phyloP scores from a whole-genome alignment of 2,888 invertebrate species.

The Suillia variegata region DNA sequence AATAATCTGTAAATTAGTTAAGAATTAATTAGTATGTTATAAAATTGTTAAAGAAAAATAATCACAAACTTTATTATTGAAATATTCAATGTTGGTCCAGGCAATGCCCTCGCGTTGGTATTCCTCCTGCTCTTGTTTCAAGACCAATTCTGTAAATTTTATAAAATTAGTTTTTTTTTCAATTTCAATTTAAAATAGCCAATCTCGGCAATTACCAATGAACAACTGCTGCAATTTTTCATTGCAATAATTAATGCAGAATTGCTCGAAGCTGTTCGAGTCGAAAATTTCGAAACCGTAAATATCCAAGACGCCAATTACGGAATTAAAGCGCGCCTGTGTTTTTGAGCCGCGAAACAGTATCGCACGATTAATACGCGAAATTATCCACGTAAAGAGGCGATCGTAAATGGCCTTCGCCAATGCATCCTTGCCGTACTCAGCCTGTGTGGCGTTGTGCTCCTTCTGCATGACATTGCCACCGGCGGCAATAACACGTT shows the following conservation, averaged over 20 bases:
- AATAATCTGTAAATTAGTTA: slow-evolving; percentile 66
- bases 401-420: slow-evolving; percentile 96
- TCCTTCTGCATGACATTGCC: slow-evolving; percentile 91
- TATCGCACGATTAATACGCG: slow-evolving; percentile 88
- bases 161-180: slow-evolving; percentile 5
- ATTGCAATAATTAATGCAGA: slow-evolving; percentile 99
- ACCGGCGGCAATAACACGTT: slow-evolving; percentile 89
- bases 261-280: slow-evolving; percentile 96
- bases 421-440: slow-evolving; percentile 84
- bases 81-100: slow-evolving; percentile 94
- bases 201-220: slow-evolving; percentile 71
- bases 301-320: slow-evolving; percentile 89
- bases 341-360: slow-evolving; percentile 68
- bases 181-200: not conserved
- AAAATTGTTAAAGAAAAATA: not conserved
- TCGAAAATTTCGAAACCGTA: slow-evolving; percentile 99
- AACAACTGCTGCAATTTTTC: slow-evolving; percentile 98
- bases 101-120: slow-evolving; percentile 94
- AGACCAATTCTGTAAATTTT: slow-evolving; percentile 77
- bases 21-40: not conserved
- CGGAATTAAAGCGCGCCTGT: slow-evolving; percentile 54
- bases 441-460: slow-evolving; percentile 83
- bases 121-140: slow-evolving; percentile 98
- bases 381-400: slow-evolving; percentile 93
- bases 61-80: slow-evolving; percentile 82